A percentile compares a stretch with the other conserved stretches of the same genome.
Evolutionary conservation across 2,888 invertebrate genomes (phyloP).

Genomic region (Gymnosoma rotundatum): DNA sequence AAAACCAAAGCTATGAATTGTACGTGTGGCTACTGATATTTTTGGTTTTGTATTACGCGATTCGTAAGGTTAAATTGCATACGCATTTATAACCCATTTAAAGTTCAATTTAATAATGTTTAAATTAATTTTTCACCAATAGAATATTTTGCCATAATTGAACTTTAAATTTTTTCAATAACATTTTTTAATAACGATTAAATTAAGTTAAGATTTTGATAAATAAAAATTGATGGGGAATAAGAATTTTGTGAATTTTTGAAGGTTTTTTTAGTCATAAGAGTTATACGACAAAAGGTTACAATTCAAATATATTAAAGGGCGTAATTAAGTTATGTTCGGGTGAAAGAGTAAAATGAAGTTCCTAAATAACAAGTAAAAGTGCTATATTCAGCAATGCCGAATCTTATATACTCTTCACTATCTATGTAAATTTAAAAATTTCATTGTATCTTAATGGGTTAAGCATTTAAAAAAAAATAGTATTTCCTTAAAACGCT

Average conservation of each 20-base stretch:
- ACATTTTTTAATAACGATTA: background rate
- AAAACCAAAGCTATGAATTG: background rate
- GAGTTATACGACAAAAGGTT: too few species aligned
- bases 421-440: too few species aligned
- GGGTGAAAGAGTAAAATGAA: too few species aligned
- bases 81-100: constrained; percentile 47
- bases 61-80: constrained; percentile 17
- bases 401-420: too few species aligned
- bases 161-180: background rate
- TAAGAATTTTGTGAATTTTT: background rate
- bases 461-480: too few species aligned
- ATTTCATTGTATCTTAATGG: too few species aligned
- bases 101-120: constrained; percentile 41
- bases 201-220: background rate
- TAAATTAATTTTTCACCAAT: constrained; percentile 12
- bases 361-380: too few species aligned
- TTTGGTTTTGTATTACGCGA: constrained; percentile 19
- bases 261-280: too few species aligned
- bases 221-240: background rate
- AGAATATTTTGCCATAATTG: background rate
- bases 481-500: too few species aligned
- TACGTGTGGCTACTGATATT: constrained; percentile 1
- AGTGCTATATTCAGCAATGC: too few species aligned
- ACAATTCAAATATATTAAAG: too few species aligned
- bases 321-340: too few species aligned